phyloP scores from a whole-genome alignment of 2,113 vertebrate species.

The Ahaetulla prasina region DNA sequence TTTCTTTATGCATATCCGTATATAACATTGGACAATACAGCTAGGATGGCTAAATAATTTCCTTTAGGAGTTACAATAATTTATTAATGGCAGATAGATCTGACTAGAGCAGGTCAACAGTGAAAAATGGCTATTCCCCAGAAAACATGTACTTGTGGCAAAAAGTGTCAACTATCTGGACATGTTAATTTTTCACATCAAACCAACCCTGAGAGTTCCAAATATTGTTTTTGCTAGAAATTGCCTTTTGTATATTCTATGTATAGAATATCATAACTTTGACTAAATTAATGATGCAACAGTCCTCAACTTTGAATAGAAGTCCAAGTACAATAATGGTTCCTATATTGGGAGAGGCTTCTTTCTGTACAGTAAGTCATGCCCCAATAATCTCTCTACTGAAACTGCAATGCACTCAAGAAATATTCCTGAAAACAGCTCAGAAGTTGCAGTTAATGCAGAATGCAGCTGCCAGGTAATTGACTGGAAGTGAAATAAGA shows the following conservation, averaged over 20 bases:
- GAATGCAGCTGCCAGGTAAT: not conserved
- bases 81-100: not conserved
- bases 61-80: not conserved
- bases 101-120: slow-evolving; percentile 9
- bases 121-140: slow-evolving; percentile 1
- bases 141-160: not conserved
- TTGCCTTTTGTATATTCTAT: not conserved
- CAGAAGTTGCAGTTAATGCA: not conserved
- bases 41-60: not conserved
- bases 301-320: not conserved
- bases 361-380: not conserved
- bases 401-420: not conserved
- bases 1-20: not conserved
- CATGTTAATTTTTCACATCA: slow-evolving; percentile 17
- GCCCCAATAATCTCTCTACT: not conserved
- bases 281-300: not conserved
- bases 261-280: not conserved
- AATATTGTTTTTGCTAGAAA: not conserved
- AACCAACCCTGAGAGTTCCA: not conserved
- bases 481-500: not conserved
- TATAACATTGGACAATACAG: not conserved
- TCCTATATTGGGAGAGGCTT: not conserved
- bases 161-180: slow-evolving; percentile 7
- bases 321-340: not conserved
- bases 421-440: not conserved